Evolutionary conservation across 1,140 invertebrate species (phyloP).

Genomic region (Drosophila sucinea): DNA sequence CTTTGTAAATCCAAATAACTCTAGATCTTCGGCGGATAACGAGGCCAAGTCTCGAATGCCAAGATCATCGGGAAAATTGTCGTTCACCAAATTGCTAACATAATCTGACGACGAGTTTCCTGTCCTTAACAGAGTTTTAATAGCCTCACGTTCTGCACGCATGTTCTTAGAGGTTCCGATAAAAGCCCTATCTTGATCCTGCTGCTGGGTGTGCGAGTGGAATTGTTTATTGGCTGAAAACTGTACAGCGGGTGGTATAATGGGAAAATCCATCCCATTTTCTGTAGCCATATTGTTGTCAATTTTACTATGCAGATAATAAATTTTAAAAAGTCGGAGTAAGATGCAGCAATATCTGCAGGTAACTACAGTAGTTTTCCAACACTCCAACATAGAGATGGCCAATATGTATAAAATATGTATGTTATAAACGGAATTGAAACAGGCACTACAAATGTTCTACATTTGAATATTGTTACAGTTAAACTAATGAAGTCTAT

Average conservation of each 20-base stretch:
- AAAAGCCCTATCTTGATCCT: constrained; percentile 40
- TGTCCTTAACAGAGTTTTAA: constrained; percentile 27
- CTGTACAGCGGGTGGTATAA: constrained; percentile 38
- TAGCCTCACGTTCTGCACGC: constrained; percentile 34
- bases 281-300: constrained; percentile 39
- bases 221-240: constrained; percentile 57
- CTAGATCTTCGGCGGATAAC: constrained; percentile 57
- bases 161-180: constrained; percentile 29
- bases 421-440: not conserved
- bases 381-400: constrained; percentile 4
- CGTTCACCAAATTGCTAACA: constrained; percentile 27
- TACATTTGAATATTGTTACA: not conserved
- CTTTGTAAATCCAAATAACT: constrained; percentile 59
- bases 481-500: not conserved
- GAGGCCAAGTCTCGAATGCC: constrained; percentile 64
- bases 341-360: constrained; percentile 13
- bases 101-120: constrained; percentile 7
- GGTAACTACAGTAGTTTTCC: not conserved
- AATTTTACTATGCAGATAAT: not conserved
- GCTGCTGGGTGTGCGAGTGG: constrained; percentile 45
- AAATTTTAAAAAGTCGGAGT: constrained; percentile 22
- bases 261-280: constrained; percentile 21
- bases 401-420: not conserved
- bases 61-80: constrained; percentile 58
- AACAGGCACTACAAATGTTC: not conserved